Evolutionary conservation across 30 jellyfish, hydroid and myxozoan genomes (phyloP).

Genomic region (Aurelia coerulea): DNA sequence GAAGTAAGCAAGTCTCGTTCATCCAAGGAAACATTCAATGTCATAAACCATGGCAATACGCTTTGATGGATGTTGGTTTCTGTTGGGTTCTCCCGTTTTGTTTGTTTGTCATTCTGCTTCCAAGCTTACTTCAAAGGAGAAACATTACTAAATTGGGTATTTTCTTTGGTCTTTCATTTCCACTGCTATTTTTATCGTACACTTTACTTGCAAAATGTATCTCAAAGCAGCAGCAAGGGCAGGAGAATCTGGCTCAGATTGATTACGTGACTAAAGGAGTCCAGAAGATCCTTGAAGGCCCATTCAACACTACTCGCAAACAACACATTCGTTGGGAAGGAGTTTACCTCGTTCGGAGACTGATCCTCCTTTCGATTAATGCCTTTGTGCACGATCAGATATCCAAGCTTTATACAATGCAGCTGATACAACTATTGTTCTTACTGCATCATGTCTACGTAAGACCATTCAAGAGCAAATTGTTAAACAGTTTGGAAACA

Average conservation of each 20-base stretch:
- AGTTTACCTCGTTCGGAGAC: constrained; percentile 43
- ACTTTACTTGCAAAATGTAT: background rate
- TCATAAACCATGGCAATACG: constrained; percentile 47
- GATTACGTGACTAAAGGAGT: background rate
- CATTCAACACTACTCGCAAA: constrained; percentile 5
- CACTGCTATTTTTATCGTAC: constrained; percentile 5
- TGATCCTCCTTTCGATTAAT: constrained; percentile 12
- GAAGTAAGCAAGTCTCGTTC: background rate
- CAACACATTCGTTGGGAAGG: constrained; percentile 47
- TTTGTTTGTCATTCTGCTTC: constrained; percentile 15
- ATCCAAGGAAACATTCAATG: constrained; percentile 51
- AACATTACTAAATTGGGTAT: constrained; percentile 1
- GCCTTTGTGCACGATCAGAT: constrained; percentile 17
- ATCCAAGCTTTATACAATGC: constrained; percentile 9
- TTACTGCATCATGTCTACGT: constrained; percentile 33
- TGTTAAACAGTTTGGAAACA: constrained; percentile 43
- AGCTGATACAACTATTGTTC: constrained; percentile 22
- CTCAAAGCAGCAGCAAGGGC: background rate
- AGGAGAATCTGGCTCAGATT: background rate
- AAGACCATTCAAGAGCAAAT: constrained; percentile 45
- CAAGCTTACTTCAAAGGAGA: constrained; percentile 7
- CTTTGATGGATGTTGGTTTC: constrained; percentile 6
- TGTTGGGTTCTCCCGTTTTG: constrained; percentile 52
- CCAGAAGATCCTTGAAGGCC: constrained; percentile 12
- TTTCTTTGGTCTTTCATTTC: constrained; percentile 33